Percentiles rank a stretch among this genome's conserved stretches.
Evolutionary conservation across 2,113 vertebrate genomes (phyloP).

Genomic region (Tupaia tana): DNA sequence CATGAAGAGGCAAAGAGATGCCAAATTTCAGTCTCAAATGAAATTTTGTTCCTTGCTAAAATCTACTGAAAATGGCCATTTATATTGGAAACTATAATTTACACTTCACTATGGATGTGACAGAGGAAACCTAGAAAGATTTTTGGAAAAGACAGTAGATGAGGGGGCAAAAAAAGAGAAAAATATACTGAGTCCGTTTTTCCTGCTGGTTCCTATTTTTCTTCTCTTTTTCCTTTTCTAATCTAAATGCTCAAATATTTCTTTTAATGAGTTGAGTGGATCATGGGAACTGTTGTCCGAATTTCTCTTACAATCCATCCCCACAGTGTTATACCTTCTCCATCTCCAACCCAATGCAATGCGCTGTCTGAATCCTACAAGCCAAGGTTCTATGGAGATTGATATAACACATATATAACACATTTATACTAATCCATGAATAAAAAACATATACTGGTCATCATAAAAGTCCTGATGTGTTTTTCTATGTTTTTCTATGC

Average conservation of each 20-base stretch:
- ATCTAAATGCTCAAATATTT: constrained; percentile 57
- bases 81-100: constrained; percentile 80
- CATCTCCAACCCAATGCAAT: background rate
- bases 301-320: background rate
- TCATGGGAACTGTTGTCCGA: constrained; percentile 38
- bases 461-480: too few species aligned
- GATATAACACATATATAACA: background rate
- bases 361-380: background rate
- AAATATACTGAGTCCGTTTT: constrained; percentile 12
- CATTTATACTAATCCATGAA: too few species aligned
- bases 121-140: constrained; percentile 74
- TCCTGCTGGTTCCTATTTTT: constrained; percentile 51
- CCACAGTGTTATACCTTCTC: background rate
- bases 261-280: constrained; percentile 16
- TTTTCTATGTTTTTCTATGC: too few species aligned
- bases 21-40: constrained; percentile 80
- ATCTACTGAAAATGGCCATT: constrained; percentile 80
- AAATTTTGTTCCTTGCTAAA: constrained; percentile 80
- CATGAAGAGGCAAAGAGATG: constrained; percentile 74
- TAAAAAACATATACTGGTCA: too few species aligned
- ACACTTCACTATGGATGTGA: constrained; percentile 78
- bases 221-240: constrained; percentile 72
- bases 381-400: background rate
- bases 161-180: background rate
- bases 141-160: constrained; percentile 71